Evolutionary conservation across 2,113 vertebrate species (phyloP).

Genomic region (Oreochromis spilurus): DNA sequence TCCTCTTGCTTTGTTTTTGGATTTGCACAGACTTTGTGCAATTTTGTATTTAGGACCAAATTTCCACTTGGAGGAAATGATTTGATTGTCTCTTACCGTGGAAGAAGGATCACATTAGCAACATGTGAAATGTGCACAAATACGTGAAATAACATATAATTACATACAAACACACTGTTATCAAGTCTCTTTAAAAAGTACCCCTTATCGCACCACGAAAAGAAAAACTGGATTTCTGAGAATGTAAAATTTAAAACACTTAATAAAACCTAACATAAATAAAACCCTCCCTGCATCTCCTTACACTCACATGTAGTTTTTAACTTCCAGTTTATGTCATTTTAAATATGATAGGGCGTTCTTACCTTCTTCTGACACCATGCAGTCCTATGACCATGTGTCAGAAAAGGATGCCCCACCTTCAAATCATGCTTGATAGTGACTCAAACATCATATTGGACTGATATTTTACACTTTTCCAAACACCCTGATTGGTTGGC

Average conservation of each 20-base stretch:
- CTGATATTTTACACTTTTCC: not conserved
- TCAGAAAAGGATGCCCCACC: not conserved
- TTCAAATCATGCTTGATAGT: not conserved
- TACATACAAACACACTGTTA: not conserved
- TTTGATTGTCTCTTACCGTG: not conserved
- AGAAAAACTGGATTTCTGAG: not conserved
- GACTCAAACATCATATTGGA: accelerated
- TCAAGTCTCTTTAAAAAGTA: not conserved
- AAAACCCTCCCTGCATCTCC: not conserved
- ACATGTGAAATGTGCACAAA: not conserved
- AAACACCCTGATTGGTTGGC: not conserved
- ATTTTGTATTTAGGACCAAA: no score
- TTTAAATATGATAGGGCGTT: not conserved
- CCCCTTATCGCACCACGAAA: not conserved
- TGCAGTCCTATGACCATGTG: not conserved
- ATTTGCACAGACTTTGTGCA: no score
- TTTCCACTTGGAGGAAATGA: not conserved
- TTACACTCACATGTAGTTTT: not conserved
- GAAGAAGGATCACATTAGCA: not conserved
- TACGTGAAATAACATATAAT: not conserved
- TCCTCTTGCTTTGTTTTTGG: no score
- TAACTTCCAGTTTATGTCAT: not conserved
- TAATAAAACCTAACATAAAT: not conserved
- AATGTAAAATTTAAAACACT: not conserved
- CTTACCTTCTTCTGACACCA: not conserved